A percentile compares a stretch with the other conserved stretches of the same genome.
Evolutionary conservation across 2,113 vertebrate species (phyloP).

Genomic region (Cyprinodon brontotheroides): DNA sequence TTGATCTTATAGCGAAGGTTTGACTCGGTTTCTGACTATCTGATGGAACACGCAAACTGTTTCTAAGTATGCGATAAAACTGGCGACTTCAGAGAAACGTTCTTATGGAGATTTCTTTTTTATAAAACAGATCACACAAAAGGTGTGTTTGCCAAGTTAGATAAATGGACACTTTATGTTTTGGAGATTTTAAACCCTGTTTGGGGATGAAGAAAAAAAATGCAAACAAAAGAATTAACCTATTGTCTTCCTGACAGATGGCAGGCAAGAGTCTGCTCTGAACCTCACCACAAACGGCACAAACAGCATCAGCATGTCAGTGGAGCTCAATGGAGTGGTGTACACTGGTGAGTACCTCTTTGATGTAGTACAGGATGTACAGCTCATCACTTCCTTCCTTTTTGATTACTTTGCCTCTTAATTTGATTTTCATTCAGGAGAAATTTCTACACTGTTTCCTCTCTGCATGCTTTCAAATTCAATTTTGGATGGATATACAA

Average conservation of each 20-base stretch:
- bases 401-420: neutral
- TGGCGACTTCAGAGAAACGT: constrained; percentile 43
- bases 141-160: neutral
- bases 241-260: constrained; percentile 69
- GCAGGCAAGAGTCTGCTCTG: constrained; percentile 83
- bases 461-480: neutral
- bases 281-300: constrained; percentile 83
- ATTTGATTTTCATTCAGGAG: neutral
- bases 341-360: constrained; percentile 85
- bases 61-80: constrained; percentile 46
- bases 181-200: neutral
- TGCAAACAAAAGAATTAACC: neutral
- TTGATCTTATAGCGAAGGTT: constrained; percentile 43
- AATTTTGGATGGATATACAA: neutral
- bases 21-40: constrained; percentile 39
- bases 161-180: neutral
- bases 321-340: constrained; percentile 94
- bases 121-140: neutral
- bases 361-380: constrained; percentile 7
- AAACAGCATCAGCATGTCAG: constrained; percentile 95
- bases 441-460: neutral
- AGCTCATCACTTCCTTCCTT: constrained; percentile 2
- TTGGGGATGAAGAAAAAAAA: neutral
- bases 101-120: constrained; percentile 2
- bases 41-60: constrained; percentile 28